Evolutionary conservation across 2,797 vertebrate species (phyloP).

Genomic region (Pteronotus mesoamericanus): DNA sequence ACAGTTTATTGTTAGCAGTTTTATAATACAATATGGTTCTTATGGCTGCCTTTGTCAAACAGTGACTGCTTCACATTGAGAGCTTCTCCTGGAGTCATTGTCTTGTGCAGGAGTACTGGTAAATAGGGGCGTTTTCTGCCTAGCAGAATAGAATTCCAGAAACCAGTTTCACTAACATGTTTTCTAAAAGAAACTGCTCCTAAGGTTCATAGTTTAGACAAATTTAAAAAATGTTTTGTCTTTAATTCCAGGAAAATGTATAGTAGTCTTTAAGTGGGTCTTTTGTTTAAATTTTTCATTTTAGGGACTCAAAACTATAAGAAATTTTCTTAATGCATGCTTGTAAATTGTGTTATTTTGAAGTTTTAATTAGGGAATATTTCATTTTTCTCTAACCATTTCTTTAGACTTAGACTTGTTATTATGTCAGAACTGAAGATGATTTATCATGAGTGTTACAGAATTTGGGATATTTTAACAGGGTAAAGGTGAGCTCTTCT

Average conservation of each 20-base stretch:
- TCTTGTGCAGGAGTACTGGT: too few species aligned
- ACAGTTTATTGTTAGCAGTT: neutral
- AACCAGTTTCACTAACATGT: neutral
- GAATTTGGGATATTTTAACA: conserved; percentile 22
- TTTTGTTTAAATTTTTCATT: neutral
- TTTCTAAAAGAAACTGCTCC: neutral
- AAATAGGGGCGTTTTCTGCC: neutral
- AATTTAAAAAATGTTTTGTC: neutral
- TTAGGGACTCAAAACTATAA: neutral
- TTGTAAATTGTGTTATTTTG: neutral
- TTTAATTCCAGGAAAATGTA: neutral
- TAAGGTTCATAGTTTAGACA: neutral
- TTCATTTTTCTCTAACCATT: neutral
- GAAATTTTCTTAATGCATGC: neutral
- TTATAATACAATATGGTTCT: neutral
- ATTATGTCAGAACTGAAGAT: neutral
- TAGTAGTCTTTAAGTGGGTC: neutral
- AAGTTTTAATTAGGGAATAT: neutral
- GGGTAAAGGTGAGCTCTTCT: neutral
- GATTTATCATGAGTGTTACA: neutral
- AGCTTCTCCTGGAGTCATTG: neutral
- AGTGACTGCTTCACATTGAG: neutral
- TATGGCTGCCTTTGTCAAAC: neutral
- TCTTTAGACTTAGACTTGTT: neutral
- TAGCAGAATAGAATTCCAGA: neutral